These are phyloP conservation scores for Gasterosteus aculeatus DNA, from an alignment of 2,113 vertebrate species.

Conservation along the genomic window DNA sequence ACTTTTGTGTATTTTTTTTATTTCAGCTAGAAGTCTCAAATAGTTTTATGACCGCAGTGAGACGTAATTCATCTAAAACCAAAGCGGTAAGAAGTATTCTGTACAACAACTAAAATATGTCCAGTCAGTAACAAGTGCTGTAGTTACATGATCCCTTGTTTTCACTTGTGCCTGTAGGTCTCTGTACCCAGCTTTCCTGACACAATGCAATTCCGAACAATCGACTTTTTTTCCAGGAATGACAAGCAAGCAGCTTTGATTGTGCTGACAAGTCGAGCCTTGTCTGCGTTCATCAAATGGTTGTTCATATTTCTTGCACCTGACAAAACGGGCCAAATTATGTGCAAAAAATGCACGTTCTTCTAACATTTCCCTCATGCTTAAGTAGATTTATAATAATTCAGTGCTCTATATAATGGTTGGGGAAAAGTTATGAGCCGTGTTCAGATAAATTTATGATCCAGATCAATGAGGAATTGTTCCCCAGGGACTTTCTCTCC, in stretches of 20 bases:
- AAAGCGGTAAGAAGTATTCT: not conserved
- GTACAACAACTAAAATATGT: not conserved
- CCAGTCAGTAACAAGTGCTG: not conserved
- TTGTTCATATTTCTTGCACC: constrained; percentile 39
- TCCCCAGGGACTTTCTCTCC: not conserved
- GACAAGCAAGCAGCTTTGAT: constrained; percentile 26
- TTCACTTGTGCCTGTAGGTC: not conserved
- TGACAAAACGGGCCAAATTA: constrained; percentile 20
- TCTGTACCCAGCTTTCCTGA: constrained; percentile 24
- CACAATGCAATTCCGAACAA: constrained; percentile 56
- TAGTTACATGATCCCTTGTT: not conserved
- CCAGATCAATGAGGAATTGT: not conserved
- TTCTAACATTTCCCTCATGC: not conserved
- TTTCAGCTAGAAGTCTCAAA: not conserved
- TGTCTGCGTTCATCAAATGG: constrained; percentile 41
- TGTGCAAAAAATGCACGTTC: not conserved
- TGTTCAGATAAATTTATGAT: not conserved
- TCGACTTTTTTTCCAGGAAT: constrained; percentile 39
- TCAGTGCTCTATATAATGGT: no score
- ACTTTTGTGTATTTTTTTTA: not conserved
- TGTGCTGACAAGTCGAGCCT: constrained; percentile 43
- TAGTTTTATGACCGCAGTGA: constrained; percentile 25
- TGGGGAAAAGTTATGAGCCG: not conserved
- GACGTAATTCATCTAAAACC: constrained; percentile 3
- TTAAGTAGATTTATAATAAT: not conserved